Base-by-base conservation (phyloP, 2,113 vertebrate genomes). In the Microcebus griseorufus region DNA sequence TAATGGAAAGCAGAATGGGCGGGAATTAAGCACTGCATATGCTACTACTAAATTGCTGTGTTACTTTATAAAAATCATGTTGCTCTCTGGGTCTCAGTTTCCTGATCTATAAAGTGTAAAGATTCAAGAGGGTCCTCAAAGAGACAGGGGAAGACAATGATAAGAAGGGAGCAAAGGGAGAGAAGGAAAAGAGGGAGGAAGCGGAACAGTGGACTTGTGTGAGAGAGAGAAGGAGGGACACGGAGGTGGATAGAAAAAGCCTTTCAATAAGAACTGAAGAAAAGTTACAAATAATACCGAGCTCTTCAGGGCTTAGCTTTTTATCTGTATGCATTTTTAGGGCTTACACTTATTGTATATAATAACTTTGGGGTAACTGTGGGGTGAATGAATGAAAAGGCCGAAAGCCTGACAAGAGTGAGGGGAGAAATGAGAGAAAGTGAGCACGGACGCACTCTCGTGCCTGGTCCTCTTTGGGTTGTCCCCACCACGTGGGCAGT, bases 401-500 rank as follows among this genome's bases (percentile, higher is more conserved):
- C 48, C 45, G 53, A 45, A 81, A n/a, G 14, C 5, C 12, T 72
- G 16, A 10, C 25, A 42, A 22, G 69, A 27, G 17, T 6, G 3
- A 34, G 23, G 17, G 29, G 39, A 72, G 25, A 34, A 13, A 20
- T 0, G 55, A 22, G 14, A 32, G 37, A 75, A 16, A 22, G 9
- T 0, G 0, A 69, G 25, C 34, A 0, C 16, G 0, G 76, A 16
- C 29, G 25, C 48, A 9, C 5, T 0, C 0, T 0, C 9, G 3
- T 5, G 27, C 6, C 45, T 2, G 53, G 37, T 20, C 53, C 51
- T 75, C 6, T 13, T 4, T 25, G 9, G 9, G 34, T 1, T 0
- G 51, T 37, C 7, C 39, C 55, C 53, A 1, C 34, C 1, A 1
- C 2, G 4, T 25, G 6, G 14, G 23, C 20, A 2, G 65, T 25